Conservation (phyloP, 2,888 invertebrate species). For the Drosophila bunnanda region DNA sequence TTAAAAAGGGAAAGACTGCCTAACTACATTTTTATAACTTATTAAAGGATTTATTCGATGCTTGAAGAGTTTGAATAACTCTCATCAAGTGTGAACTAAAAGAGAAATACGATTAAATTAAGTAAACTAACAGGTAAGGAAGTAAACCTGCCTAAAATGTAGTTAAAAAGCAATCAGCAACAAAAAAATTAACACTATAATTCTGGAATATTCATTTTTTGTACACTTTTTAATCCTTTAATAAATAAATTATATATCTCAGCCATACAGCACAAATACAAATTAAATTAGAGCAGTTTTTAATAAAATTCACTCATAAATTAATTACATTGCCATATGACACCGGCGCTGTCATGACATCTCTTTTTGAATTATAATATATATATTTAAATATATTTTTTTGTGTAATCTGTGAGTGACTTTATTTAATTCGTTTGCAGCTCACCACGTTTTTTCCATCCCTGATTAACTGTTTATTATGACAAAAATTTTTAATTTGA, state of each 20-base stretch:
- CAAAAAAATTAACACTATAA: neutral
- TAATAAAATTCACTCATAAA: constrained; percentile 3
- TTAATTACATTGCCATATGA: constrained; percentile 13
- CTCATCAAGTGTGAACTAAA: too few species aligned
- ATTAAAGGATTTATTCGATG: too few species aligned
- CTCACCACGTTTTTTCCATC: constrained; percentile 38
- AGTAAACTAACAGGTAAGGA: neutral
- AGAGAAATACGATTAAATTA: too few species aligned
- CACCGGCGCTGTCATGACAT: constrained; percentile 4
- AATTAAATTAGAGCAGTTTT: constrained; percentile 3
- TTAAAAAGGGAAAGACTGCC: neutral
- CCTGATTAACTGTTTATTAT: constrained; percentile 65
- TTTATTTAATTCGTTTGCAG: constrained; percentile 17
- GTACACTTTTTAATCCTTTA: neutral
- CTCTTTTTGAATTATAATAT: constrained; percentile 16
- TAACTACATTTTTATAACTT: too few species aligned
- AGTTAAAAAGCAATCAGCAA: neutral
- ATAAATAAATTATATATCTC: neutral
- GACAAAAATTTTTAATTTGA: constrained; percentile 61
- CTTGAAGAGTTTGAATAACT: too few species aligned
- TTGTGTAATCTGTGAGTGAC: constrained; percentile 2
- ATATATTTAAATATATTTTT: neutral
- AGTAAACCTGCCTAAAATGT: neutral
- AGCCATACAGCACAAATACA: neutral
- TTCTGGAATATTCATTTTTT: neutral